A percentile compares a stretch with the other conserved stretches of the same genome.
These are phyloP conservation scores for Eupithecia exiguata DNA, from an alignment of 2,888 invertebrate species.

Conservation along the genomic window DNA sequence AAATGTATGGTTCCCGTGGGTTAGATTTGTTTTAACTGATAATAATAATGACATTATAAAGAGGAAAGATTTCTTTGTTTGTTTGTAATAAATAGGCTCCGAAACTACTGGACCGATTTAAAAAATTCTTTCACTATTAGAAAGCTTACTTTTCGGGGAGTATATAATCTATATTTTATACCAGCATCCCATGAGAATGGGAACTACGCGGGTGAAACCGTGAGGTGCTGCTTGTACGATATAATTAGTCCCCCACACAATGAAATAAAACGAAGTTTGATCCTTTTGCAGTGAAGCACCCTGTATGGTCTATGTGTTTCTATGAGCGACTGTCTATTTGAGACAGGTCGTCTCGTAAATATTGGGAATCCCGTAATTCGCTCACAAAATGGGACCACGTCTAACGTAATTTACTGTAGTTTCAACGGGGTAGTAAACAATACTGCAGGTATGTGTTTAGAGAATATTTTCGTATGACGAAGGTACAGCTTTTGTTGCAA, in stretches of 20 bases:
- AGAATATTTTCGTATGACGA: not conserved
- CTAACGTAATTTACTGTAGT: constrained; percentile 2
- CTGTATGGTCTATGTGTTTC: constrained; percentile 2
- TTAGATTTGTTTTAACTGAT: no score
- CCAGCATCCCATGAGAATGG: no score
- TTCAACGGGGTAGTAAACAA: not conserved
- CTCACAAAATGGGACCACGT: not conserved
- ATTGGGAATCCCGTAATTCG: constrained; percentile 14
- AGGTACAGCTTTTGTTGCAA: not conserved
- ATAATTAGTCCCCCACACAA: not conserved
- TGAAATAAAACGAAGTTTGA: not conserved
- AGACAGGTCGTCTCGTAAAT: constrained; percentile 12
- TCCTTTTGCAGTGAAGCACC: not conserved
- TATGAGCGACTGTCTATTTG: not conserved
- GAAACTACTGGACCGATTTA: no score
- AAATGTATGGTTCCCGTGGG: no score
- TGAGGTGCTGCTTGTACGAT: no score
- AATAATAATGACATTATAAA: no score
- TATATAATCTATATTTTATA: no score
- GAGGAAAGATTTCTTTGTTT: no score
- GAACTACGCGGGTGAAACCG: no score
- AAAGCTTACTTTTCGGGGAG: no score
- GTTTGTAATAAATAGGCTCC: no score
- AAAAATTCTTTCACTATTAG: no score
- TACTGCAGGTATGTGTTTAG: not conserved